These are phyloP conservation scores for Tholera decimalis DNA, from an alignment of 2,888 invertebrate genomes.

Conservation along the genomic window DNA sequence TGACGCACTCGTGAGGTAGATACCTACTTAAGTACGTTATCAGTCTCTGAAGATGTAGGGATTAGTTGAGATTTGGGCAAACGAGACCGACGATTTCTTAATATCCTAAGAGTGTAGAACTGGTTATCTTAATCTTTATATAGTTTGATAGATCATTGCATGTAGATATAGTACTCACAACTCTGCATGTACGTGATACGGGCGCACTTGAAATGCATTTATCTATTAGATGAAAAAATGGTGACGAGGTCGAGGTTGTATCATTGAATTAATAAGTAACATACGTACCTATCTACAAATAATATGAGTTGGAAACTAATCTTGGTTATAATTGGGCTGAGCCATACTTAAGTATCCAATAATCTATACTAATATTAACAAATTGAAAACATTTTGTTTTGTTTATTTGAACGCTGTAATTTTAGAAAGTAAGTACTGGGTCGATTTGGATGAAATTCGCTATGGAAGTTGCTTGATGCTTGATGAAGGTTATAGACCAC, in stretches of 20 bases:
- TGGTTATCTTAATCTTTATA: slow-evolving; percentile 61
- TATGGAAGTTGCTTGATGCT: too few relatives aligned
- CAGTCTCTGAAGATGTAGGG: slow-evolving; percentile 70
- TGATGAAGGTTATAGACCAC: too few relatives aligned
- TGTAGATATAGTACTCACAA: slow-evolving; percentile 20
- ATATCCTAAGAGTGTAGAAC: slow-evolving; percentile 57
- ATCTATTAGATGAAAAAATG: slow-evolving; percentile 55
- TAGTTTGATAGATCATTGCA: slow-evolving; percentile 38
- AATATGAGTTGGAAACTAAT: slow-evolving; percentile 33
- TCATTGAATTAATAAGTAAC: slow-evolving; percentile 55
- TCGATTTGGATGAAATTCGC: too few relatives aligned
- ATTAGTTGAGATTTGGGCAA: slow-evolving; percentile 77
- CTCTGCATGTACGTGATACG: slow-evolving; percentile 10
- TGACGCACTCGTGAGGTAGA: slow-evolving; percentile 52
- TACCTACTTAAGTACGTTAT: slow-evolving; percentile 62
- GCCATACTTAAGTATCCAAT: too few relatives aligned
- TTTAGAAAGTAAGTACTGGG: too few relatives aligned
- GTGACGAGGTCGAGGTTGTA: slow-evolving; percentile 56
- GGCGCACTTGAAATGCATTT: slow-evolving; percentile 46
- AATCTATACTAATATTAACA: too few relatives aligned
- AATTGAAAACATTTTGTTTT: too few relatives aligned
- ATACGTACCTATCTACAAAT: too few relatives aligned
- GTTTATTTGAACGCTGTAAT: too few relatives aligned
- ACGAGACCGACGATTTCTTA: slow-evolving; percentile 61
- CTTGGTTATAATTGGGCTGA: slow-evolving; percentile 14